phyloP scores from a whole-genome alignment of 2,888 invertebrate genomes.

The Sinhomidia bicolor region DNA sequence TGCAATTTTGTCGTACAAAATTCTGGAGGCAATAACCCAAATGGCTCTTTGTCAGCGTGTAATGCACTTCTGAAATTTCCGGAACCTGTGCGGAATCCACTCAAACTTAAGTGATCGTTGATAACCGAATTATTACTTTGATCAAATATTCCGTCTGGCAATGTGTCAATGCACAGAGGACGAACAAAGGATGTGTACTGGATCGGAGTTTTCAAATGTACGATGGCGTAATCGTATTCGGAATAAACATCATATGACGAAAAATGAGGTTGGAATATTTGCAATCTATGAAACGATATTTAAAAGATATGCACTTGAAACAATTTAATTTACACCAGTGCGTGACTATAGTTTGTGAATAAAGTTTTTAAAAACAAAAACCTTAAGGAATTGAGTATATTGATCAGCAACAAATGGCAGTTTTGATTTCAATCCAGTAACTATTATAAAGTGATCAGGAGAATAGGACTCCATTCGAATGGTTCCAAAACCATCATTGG shows the following conservation, averaged over 20 bases:
- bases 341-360: neutral
- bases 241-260: conserved; percentile 59
- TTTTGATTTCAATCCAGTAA: conserved; percentile 68
- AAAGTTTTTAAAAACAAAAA: conserved; percentile 4
- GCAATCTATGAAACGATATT: neutral
- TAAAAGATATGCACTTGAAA: neutral
- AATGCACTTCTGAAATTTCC: conserved; percentile 34
- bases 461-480: conserved; percentile 58
- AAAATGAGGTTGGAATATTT: conserved; percentile 67
- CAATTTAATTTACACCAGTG: neutral
- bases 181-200: conserved; percentile 70
- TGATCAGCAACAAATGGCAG: conserved; percentile 64
- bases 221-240: conserved; percentile 66
- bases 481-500: conserved; percentile 43
- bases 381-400: conserved; percentile 74
- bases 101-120: conserved; percentile 56
- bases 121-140: conserved; percentile 53
- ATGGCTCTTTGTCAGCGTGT: conserved; percentile 53
- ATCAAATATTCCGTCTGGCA: conserved; percentile 56
- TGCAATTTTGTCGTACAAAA: conserved; percentile 66
- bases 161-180: conserved; percentile 68
- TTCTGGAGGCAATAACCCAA: conserved; percentile 60
- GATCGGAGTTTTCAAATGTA: conserved; percentile 70
- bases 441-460: conserved; percentile 68
- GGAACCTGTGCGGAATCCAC: conserved; percentile 62